Conservation (phyloP, 2,113 vertebrate genomes). For the Phycodurus eques region DNA sequence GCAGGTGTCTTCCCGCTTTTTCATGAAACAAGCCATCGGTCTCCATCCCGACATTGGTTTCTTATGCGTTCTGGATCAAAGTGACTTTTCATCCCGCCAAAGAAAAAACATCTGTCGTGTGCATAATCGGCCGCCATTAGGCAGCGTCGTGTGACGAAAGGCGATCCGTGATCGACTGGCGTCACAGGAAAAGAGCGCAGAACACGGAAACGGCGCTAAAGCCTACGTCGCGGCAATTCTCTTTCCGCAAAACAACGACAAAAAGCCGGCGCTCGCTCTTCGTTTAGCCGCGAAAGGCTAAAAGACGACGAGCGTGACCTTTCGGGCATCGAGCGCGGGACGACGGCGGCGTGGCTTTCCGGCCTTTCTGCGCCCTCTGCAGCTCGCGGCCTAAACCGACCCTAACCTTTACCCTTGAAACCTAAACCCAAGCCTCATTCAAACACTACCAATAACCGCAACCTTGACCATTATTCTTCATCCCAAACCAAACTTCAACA, state of each 20-base stretch:
- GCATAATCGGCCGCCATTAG: conserved; percentile 63
- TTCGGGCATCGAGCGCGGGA: conserved; percentile 59
- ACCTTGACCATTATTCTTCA: too few relatives aligned
- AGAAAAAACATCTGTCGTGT: conserved; percentile 55
- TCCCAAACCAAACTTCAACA: too few relatives aligned
- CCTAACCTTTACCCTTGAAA: too few relatives aligned
- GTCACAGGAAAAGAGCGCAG: conserved; percentile 60
- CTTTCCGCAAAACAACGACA: conserved; percentile 36
- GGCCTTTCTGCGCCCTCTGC: conserved; percentile 58
- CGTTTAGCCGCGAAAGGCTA: conserved; percentile 67
- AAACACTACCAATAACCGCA: too few relatives aligned
- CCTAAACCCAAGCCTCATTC: too few relatives aligned
- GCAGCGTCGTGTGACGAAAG: conserved; percentile 58
- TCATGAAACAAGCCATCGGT: not conserved
- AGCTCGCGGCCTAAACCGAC: too few relatives aligned
- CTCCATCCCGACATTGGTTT: conserved; percentile 42
- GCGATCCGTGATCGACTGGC: conserved; percentile 67
- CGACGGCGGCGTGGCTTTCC: conserved; percentile 55
- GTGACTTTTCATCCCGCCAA: conserved; percentile 52
- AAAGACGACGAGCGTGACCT: conserved; percentile 64
- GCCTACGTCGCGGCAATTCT: conserved; percentile 54
- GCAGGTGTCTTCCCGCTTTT: too few relatives aligned
- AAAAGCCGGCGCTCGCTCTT: conserved; percentile 52
- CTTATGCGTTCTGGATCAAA: conserved; percentile 41
- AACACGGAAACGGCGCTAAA: conserved; percentile 59